These are phyloP conservation scores for Megaceryle torquata DNA, from an alignment of 2,113 vertebrate genomes.

Conservation along the genomic window DNA sequence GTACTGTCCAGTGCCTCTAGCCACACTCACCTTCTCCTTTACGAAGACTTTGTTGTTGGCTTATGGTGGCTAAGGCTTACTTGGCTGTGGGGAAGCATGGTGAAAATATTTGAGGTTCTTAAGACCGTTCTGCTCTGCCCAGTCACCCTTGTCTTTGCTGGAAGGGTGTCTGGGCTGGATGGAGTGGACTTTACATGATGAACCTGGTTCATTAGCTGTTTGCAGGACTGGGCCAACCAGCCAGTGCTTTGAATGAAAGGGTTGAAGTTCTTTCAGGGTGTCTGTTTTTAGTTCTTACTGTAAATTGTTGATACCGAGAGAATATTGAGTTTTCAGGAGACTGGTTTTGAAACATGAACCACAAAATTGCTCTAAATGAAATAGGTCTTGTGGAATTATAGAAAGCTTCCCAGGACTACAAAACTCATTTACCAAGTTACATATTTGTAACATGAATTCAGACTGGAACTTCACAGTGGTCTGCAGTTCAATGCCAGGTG, in stretches of 20 bases:
- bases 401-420: neutral
- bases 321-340: neutral
- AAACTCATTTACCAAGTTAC: neutral
- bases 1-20: neutral
- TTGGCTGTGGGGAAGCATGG: neutral
- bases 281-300: neutral
- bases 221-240: neutral
- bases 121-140: neutral
- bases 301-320: neutral
- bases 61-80: neutral
- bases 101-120: neutral
- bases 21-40: accelerated
- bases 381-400: neutral
- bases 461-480: neutral
- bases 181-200: neutral
- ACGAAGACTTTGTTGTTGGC: neutral
- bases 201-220: neutral
- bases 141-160: neutral
- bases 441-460: neutral
- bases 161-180: neutral
- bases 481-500: neutral
- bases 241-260: neutral
- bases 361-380: neutral
- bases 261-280: neutral
- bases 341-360: neutral